Conservation (phyloP, 2,113 vertebrate genomes). For the Percopsis transmontana region DNA sequence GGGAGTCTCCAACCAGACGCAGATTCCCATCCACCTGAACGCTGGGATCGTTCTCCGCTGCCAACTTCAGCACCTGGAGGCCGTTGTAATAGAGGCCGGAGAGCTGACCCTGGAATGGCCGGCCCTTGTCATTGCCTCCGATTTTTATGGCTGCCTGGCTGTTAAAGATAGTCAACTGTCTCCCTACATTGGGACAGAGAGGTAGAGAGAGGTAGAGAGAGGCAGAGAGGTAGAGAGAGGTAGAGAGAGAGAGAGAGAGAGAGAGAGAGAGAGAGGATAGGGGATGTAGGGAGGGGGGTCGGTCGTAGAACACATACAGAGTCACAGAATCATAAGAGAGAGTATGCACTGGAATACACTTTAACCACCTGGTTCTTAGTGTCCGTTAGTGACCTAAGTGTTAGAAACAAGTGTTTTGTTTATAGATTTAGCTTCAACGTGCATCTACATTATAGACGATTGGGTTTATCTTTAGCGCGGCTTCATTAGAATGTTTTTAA, state of each 20-base stretch:
- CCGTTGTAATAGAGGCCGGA: slow-evolving; percentile 96
- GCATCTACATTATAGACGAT: slow-evolving; percentile 33
- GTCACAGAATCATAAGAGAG: slow-evolving; percentile 18
- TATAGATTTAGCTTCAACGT: slow-evolving; percentile 39
- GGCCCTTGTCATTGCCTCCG: slow-evolving; percentile 88
- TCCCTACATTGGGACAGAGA: slow-evolving; percentile 77
- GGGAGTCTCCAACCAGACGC: slow-evolving; percentile 89
- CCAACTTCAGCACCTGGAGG: slow-evolving; percentile 91
- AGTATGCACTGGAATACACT: slow-evolving; percentile 29
- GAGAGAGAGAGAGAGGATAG: slow-evolving; percentile 27
- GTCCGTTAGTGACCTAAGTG: slow-evolving; percentile 16
- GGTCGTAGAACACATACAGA: slow-evolving; percentile 42
- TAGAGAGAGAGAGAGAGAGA: slow-evolving; percentile 31
- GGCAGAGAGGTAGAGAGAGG: slow-evolving; percentile 34
- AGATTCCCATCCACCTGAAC: slow-evolving; percentile 89
- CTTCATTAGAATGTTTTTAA: slow-evolving; percentile 38
- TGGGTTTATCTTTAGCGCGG: slow-evolving; percentile 18
- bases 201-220: slow-evolving; percentile 36
- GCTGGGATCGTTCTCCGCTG: slow-evolving; percentile 90
- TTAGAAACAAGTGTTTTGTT: slow-evolving; percentile 9
- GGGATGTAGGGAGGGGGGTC: slow-evolving; percentile 1
- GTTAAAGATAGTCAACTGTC: slow-evolving; percentile 97
- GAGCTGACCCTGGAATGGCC: slow-evolving; percentile 94
- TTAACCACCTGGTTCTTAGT: slow-evolving; percentile 43
- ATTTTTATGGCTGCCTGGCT: slow-evolving; percentile 95